phyloP scores from a whole-genome alignment of 2,113 vertebrate genomes.

The Syrrhaptes paradoxus region DNA sequence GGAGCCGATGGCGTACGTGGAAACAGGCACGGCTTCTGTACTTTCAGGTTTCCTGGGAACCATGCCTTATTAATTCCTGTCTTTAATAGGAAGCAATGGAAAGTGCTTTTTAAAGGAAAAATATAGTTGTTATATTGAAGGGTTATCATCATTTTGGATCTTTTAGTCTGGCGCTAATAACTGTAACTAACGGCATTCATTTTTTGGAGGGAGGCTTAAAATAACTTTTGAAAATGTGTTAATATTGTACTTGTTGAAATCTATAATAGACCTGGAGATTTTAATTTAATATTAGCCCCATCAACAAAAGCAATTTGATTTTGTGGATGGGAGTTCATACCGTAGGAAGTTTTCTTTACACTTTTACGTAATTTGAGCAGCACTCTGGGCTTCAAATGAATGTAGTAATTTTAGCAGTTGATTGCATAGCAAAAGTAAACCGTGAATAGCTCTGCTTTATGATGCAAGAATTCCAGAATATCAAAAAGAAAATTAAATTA shows the following conservation, averaged over 20 bases:
- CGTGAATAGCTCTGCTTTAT: slow-evolving; percentile 24
- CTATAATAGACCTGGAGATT: slow-evolving; percentile 9
- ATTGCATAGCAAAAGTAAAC: slow-evolving; percentile 28
- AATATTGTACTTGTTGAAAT: slow-evolving; percentile 50
- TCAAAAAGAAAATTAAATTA: slow-evolving; percentile 50
- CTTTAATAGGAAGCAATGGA: slow-evolving; percentile 24
- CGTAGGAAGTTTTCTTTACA: slow-evolving; percentile 27
- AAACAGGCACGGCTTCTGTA: slow-evolving; percentile 10
- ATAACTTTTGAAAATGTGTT: slow-evolving; percentile 38
- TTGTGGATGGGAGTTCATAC: slow-evolving; percentile 15
- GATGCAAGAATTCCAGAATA: slow-evolving; percentile 21
- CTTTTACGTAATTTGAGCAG: slow-evolving; percentile 7
- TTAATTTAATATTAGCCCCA: slow-evolving; percentile 44
- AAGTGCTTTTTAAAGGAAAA: slow-evolving; percentile 62
- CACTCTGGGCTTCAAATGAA: background rate
- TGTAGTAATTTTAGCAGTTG: slow-evolving; percentile 38
- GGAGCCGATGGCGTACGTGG: background rate
- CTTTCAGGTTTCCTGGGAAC: slow-evolving; percentile 59
- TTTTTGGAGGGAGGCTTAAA: slow-evolving; percentile 45
- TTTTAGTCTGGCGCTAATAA: slow-evolving; percentile 48
- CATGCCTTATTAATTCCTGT: slow-evolving; percentile 49
- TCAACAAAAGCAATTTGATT: slow-evolving; percentile 51
- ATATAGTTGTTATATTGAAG: slow-evolving; percentile 58
- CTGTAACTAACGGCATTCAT: slow-evolving; percentile 36
- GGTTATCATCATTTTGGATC: slow-evolving; percentile 41